Percentiles rank a stretch among this genome's conserved stretches.
Conservation (phyloP, 1,140 invertebrate genomes). For the Drosophila repleta region DNA sequence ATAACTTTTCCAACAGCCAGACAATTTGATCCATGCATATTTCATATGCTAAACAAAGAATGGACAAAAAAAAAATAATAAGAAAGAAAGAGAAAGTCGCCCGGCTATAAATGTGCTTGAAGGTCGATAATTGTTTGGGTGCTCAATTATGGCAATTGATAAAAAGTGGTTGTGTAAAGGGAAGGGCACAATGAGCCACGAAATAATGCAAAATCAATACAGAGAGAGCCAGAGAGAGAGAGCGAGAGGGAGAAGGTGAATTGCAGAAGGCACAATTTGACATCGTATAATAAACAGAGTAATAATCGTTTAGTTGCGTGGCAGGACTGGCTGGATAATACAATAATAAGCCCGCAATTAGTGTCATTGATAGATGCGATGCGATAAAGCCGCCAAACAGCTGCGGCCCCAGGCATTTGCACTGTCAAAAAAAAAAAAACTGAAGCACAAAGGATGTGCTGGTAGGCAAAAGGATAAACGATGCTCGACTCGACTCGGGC, state of each 20-base stretch:
- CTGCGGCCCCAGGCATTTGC: slow-evolving; percentile 49
- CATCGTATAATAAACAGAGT: slow-evolving; percentile 32
- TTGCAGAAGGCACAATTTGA: slow-evolving; percentile 13
- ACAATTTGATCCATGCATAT: background rate
- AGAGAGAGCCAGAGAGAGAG: background rate
- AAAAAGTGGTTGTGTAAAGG: background rate
- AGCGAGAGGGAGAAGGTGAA: background rate
- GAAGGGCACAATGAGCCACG: background rate
- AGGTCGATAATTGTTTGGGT: slow-evolving; percentile 8
- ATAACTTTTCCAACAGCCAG: no score
- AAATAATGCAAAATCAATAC: slow-evolving; percentile 46
- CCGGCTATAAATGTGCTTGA: background rate
- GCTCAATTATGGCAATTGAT: background rate
- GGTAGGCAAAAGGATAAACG: slow-evolving; percentile 32
- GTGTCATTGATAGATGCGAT: slow-evolving; percentile 64
- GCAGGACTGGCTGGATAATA: slow-evolving; percentile 16
- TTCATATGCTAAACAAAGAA: background rate
- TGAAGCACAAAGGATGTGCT: slow-evolving; percentile 28
- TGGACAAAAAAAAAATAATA: background rate
- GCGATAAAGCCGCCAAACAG: slow-evolving; percentile 43
- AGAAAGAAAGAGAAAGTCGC: no score
- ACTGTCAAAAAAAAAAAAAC: slow-evolving; percentile 19
- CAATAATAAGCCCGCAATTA: slow-evolving; percentile 72
- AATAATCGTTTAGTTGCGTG: slow-evolving; percentile 71
- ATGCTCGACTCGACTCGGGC: slow-evolving; percentile 7